These are phyloP conservation scores for Gallinago stenura DNA, from an alignment of 2,797 vertebrate species.

Conservation along the genomic window DNA sequence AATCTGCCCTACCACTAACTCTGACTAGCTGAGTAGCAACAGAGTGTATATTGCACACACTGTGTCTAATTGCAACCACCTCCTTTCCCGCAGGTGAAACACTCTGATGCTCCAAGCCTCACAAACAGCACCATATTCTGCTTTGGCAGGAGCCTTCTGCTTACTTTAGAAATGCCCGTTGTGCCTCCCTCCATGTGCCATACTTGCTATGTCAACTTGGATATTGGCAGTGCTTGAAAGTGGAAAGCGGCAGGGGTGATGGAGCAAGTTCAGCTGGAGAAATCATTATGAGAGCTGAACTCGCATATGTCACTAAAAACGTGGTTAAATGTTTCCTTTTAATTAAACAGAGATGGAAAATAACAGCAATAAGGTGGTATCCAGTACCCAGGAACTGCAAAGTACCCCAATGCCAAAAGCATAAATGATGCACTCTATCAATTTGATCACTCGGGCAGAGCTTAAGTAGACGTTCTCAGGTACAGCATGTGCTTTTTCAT, in stretches of 20 bases:
- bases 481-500: accelerated
- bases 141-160: not conserved
- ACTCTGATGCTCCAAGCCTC: not conserved
- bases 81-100: not conserved
- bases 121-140: not conserved
- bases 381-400: not conserved
- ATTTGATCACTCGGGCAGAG: not conserved
- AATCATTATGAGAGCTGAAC: not conserved
- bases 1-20: not conserved
- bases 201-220: not conserved
- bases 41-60: not conserved
- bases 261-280: not conserved
- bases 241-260: not conserved
- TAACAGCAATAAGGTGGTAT: not conserved
- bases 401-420: not conserved
- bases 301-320: not conserved
- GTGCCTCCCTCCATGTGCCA: not conserved
- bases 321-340: not conserved
- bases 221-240: not conserved
- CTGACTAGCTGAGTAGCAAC: not conserved
- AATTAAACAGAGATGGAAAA: conserved; percentile 13
- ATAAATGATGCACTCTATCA: not conserved
- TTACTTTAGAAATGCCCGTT: not conserved
- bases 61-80: accelerated
- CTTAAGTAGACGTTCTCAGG: not conserved